A percentile compares a stretch with the other conserved stretches of the same genome.
Evolutionary conservation across 2,797 vertebrate species (phyloP).

Genomic region (Pelobates cultripes): DNA sequence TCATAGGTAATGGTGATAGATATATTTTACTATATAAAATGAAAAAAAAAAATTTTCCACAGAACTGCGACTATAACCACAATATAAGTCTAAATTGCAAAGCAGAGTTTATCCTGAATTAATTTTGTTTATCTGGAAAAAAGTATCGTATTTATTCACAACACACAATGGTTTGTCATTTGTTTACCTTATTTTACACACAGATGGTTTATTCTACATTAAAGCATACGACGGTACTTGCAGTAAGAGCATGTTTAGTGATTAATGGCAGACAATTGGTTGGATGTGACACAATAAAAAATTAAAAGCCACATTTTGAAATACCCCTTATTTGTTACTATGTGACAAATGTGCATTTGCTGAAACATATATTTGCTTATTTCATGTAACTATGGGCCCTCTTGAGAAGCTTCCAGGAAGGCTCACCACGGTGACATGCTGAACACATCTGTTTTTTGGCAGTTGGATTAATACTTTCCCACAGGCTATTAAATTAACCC

Average conservation of each 20-base stretch:
- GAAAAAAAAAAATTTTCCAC: no score
- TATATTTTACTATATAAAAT: no score
- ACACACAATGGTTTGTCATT: no score
- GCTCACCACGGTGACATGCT: conserved; percentile 21
- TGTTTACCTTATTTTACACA: no score
- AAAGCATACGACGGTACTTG: not conserved
- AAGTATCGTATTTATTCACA: no score
- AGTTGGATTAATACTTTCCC: conserved; percentile 35
- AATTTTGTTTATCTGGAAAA: no score
- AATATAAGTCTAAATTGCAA: no score
- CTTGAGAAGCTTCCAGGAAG: conserved; percentile 7
- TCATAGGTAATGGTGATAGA: no score
- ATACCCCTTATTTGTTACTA: not conserved
- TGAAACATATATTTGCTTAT: conserved; percentile 24
- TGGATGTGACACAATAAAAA: not conserved
- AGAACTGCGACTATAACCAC: no score
- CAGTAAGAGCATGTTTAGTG: not conserved
- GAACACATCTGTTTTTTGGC: conserved; percentile 47
- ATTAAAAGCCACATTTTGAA: not conserved
- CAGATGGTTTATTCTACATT: not conserved
- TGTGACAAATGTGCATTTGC: not conserved
- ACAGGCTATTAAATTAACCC: conserved; percentile 38
- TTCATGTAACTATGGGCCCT: not conserved
- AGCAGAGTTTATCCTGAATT: no score
- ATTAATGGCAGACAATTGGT: conserved; percentile 10